A percentile compares a stretch with the other conserved stretches of the same genome.
These are phyloP conservation scores for Eubasilissa splendida DNA, from an alignment of 2,888 invertebrate species.

Conservation along the genomic window DNA sequence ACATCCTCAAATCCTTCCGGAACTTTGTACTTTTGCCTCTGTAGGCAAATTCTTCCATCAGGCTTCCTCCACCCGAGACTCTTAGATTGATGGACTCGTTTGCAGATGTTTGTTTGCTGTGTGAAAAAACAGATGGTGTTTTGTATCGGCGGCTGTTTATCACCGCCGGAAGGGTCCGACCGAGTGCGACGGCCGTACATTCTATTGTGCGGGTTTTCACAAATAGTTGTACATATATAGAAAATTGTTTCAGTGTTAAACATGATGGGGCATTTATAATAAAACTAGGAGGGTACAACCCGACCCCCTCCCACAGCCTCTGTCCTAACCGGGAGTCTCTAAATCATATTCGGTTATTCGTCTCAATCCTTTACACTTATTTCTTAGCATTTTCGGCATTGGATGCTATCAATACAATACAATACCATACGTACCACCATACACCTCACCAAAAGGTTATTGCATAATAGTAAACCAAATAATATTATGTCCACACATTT, in stretches of 20 bases:
- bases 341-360: too few species aligned
- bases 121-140: slow-evolving; percentile 56
- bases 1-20: slow-evolving; percentile 44
- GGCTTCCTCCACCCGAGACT: slow-evolving; percentile 39
- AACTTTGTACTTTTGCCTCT: slow-evolving; percentile 43
- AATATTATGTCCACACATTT: too few species aligned
- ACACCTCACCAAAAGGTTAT: too few species aligned
- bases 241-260: slow-evolving; percentile 42
- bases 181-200: slow-evolving; percentile 36
- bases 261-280: slow-evolving; percentile 37
- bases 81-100: slow-evolving; percentile 57
- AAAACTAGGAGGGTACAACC: background rate
- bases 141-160: slow-evolving; percentile 55
- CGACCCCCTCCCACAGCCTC: background rate
- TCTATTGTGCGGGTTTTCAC: slow-evolving; percentile 37
- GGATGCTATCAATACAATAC: too few species aligned
- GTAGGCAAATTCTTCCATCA: slow-evolving; percentile 56
- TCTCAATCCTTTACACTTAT: too few species aligned
- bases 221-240: slow-evolving; percentile 46
- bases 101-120: slow-evolving; percentile 55
- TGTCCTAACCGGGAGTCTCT: too few species aligned
- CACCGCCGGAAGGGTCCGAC: slow-evolving; percentile 42
- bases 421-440: too few species aligned
- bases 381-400: too few species aligned
- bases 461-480: too few species aligned